Evolutionary conservation across 92 coral and sea anemone species (phyloP), one percentile per base, ranked within the genome.

Genomic region (Blastomussa wellsi): DNA sequence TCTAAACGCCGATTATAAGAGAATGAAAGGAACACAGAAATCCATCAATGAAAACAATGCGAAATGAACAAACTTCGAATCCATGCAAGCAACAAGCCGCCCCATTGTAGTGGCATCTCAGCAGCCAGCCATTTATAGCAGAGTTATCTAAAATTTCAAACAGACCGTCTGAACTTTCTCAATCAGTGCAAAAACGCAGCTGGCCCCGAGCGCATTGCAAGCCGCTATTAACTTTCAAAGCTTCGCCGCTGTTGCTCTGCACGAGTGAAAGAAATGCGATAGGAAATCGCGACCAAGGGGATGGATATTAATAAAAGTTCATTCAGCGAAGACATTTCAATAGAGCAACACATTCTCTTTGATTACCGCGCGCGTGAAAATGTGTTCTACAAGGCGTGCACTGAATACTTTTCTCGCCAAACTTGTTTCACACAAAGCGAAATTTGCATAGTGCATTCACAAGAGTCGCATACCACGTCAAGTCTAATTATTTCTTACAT

Each of bases 401-500:
- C 74, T 57, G 48, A 41, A 42, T 66, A 74, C 59, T 82, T 73
- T 73, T 73, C 42, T 52, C 55, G 41, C 48, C 72, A 39, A 39
- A 53, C 87, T 87, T 76, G 76, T 81, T 83, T 42, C 35, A 73
- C 85, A 81, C 88, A 82, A 87, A 72, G 90, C 79, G 60, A 79
- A 88, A 90, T 90, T 90, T 90, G 86, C 90, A 86, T 86, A 78
- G 83, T 77, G 72, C 88, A 84, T 62, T 82, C 90, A 87, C 68
- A 42, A 41, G 68, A 82, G 74, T 57, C 85, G 57, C 89, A 90
- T 79, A 83, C 87, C 81, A 90, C 91, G 98, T 94, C 98, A 96
- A 86, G 77, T 89, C 93, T 92, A 96, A 96, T 96, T 96, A 94
- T 93, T 94, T 92, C 93, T 86, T 92, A 96, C 94, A 89, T 94